Conservation (phyloP, 2,797 vertebrate species). For the Xenopus petersii region DNA sequence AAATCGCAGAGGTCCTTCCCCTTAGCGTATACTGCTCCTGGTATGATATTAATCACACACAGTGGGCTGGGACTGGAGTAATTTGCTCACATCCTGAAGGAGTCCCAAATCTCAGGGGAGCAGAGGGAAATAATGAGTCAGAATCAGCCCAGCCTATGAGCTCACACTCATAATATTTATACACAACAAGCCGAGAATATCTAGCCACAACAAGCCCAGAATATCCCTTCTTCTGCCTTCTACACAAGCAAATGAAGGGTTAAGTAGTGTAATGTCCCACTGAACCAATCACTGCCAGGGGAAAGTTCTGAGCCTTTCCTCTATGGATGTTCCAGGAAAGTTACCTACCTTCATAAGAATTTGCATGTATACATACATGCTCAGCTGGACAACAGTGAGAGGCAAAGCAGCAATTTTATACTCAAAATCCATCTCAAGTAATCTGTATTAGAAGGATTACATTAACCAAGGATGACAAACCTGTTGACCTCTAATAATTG, state of each 20-base stretch:
- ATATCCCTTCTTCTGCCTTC: not conserved
- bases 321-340: no score
- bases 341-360: no score
- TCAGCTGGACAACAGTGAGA: no score
- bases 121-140: slow-evolving; percentile 19
- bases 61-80: not conserved
- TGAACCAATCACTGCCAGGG: no score
- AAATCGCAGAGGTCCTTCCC: no score
- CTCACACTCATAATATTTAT: slow-evolving; percentile 25
- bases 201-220: not conserved
- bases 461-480: no score
- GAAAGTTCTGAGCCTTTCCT: no score
- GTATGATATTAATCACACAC: not conserved
- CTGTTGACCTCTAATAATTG: no score
- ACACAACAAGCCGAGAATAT: not conserved
- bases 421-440: no score
- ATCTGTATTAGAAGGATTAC: no score
- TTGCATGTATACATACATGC: no score
- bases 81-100: slow-evolving; percentile 9
- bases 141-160: slow-evolving; percentile 2
- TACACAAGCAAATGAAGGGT: not conserved
- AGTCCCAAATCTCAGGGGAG: not conserved
- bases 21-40: not conserved
- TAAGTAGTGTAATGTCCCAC: not conserved
- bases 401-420: no score